Percentiles rank a stretch among this genome's conserved stretches.
phyloP scores from a whole-genome alignment of 1,140 invertebrate genomes.

The Schlechtendalia chinensis region DNA sequence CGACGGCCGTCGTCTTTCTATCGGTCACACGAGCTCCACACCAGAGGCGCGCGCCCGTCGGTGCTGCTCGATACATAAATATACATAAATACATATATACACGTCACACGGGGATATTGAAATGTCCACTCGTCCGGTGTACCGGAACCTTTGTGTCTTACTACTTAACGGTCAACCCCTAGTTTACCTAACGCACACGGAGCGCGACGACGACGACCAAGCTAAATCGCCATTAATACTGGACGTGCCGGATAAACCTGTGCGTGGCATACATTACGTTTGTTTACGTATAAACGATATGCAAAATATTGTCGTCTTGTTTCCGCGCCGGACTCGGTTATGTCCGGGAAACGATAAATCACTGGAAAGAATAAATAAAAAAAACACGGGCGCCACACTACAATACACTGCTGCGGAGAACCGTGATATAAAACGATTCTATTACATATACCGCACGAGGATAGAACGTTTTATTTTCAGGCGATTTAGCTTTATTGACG shows the following conservation, averaged over 20 bases:
- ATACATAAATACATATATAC: no score
- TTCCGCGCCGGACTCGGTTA: neutral
- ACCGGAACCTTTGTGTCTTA: neutral
- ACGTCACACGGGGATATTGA: neutral
- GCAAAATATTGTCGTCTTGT: neutral
- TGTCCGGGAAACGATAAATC: neutral
- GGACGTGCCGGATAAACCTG: no score
- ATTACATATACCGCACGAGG: neutral
- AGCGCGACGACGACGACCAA: neutral
- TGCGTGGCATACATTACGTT: no score
- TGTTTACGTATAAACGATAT: no score
- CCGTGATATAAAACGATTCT: neutral
- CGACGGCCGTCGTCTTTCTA: no score
- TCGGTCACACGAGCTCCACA: no score
- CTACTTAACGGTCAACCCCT: neutral
- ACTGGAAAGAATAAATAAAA: neutral
- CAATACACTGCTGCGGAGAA: neutral
- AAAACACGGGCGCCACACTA: no score
- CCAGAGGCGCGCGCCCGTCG: no score
- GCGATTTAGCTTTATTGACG: conserved; percentile 22
- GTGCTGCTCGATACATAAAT: no score
- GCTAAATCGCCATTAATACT: no score
- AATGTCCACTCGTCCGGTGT: neutral
- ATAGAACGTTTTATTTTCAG: conserved; percentile 24
- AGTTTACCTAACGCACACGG: neutral